Conservation (phyloP, 2,888 invertebrate species). For the Amorpha juglandis region DNA sequence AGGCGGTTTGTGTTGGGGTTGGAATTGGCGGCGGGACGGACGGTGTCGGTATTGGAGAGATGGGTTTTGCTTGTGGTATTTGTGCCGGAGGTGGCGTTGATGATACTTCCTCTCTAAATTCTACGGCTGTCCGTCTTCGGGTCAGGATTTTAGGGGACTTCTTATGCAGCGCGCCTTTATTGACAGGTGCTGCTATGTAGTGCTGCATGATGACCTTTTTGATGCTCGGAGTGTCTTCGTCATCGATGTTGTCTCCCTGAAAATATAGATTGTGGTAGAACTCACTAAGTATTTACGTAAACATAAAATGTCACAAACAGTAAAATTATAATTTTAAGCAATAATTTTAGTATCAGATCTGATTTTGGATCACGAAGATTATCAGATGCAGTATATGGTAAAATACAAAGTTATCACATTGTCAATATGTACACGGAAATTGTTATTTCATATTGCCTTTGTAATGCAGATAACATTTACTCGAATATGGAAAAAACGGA, state of each 20-base stretch:
- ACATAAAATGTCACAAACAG: too few relatives aligned
- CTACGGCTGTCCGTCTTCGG: neutral
- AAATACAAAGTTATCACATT: too few relatives aligned
- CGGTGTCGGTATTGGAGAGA: neutral
- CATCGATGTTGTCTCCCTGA: slow-evolving; percentile 30
- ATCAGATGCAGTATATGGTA: too few relatives aligned
- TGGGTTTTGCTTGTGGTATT: neutral
- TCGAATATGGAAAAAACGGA: too few relatives aligned
- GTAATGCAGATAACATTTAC: too few relatives aligned
- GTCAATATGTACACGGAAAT: too few relatives aligned
- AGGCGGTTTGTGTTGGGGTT: slow-evolving; percentile 28
- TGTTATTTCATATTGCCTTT: too few relatives aligned
- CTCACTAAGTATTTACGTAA: too few relatives aligned
- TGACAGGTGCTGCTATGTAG: slow-evolving; percentile 29
- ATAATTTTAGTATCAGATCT: too few relatives aligned
- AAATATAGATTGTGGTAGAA: neutral
- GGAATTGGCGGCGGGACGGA: slow-evolving; percentile 10
- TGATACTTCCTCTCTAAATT: neutral
- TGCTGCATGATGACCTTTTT: slow-evolving; percentile 34
- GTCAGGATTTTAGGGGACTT: neutral
- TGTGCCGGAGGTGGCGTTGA: neutral
- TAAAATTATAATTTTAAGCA: too few relatives aligned
- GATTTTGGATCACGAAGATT: too few relatives aligned
- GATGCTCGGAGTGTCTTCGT: slow-evolving; percentile 30
- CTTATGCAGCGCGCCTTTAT: slow-evolving; percentile 18